These are phyloP conservation scores for Antedon mediterranea DNA, from an alignment of 53 echinoderm and acorn worm species.

Conservation along the genomic window DNA sequence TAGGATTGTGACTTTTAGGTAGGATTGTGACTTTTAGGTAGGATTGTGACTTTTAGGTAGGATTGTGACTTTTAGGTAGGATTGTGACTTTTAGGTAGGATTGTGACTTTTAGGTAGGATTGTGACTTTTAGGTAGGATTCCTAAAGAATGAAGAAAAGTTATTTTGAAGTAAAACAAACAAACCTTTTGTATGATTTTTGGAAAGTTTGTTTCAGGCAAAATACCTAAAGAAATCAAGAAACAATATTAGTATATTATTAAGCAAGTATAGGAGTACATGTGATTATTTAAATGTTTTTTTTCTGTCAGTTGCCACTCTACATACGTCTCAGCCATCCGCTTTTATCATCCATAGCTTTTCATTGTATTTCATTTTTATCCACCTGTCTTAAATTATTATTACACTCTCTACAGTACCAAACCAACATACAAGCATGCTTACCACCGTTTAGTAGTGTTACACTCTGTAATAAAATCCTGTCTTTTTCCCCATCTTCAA, in stretches of 20 bases:
- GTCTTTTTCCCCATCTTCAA: background rate
- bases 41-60: constrained; percentile 67
- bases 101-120: too few relatives aligned
- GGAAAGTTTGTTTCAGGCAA: constrained; percentile 34
- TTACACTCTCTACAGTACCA: too few relatives aligned
- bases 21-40: constrained; percentile 74
- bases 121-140: constrained; percentile 59
- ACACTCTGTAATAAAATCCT: constrained; percentile 43
- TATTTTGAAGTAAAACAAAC: background rate
- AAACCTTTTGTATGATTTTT: constrained; percentile 29
- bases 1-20: constrained; percentile 65
- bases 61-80: constrained; percentile 66
- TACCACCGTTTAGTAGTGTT: constrained; percentile 82
- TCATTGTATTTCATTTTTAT: too few relatives aligned
- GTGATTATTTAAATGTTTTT: too few relatives aligned
- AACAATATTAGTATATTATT: too few relatives aligned
- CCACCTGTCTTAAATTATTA: too few relatives aligned
- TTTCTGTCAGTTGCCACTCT: too few relatives aligned
- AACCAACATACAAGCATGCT: background rate
- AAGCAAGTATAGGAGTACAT: too few relatives aligned
- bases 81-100: constrained; percentile 74
- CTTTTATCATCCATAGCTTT: too few relatives aligned
- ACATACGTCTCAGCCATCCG: too few relatives aligned
- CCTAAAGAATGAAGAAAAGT: too few relatives aligned
- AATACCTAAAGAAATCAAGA: constrained; percentile 22